phyloP scores from a whole-genome alignment of 2,888 invertebrate genomes.

The Idaea straminata region DNA sequence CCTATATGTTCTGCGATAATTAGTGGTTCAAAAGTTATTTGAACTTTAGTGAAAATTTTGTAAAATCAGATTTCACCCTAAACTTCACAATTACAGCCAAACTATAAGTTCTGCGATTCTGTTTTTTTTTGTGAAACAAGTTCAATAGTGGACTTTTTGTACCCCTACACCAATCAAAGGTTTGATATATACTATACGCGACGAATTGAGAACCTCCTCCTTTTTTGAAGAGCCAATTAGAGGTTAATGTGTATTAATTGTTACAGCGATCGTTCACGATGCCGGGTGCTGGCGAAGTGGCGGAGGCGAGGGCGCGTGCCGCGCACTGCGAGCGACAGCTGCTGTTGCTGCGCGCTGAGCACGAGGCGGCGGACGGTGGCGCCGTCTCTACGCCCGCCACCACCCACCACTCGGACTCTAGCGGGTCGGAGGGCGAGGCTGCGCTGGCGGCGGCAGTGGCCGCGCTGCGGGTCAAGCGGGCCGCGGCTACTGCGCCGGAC shows the following conservation, averaged over 20 bases:
- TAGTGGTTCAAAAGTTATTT: too few species aligned
- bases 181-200: too few species aligned
- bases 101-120: too few species aligned
- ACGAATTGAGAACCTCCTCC: too few species aligned
- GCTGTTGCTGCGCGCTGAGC: slow-evolving; percentile 27
- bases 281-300: slow-evolving; percentile 46
- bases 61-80: too few species aligned
- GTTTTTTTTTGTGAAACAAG: too few species aligned
- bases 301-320: slow-evolving; percentile 41
- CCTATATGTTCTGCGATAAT: too few species aligned
- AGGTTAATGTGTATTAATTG: not conserved
- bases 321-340: slow-evolving; percentile 35
- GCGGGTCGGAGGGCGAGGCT: slow-evolving; percentile 44
- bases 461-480: slow-evolving; percentile 25
- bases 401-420: slow-evolving; percentile 34
- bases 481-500: slow-evolving; percentile 8
- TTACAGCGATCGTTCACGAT: slow-evolving; percentile 37
- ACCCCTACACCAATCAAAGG: too few species aligned
- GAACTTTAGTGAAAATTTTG: too few species aligned
- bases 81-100: too few species aligned
- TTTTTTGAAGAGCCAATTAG: too few species aligned
- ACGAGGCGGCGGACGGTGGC: slow-evolving; percentile 11
- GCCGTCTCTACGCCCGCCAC: not conserved
- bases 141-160: too few species aligned
- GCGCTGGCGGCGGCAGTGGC: slow-evolving; percentile 35